Conservation (phyloP, 2,797 vertebrate species). For the Sebastes minor region DNA sequence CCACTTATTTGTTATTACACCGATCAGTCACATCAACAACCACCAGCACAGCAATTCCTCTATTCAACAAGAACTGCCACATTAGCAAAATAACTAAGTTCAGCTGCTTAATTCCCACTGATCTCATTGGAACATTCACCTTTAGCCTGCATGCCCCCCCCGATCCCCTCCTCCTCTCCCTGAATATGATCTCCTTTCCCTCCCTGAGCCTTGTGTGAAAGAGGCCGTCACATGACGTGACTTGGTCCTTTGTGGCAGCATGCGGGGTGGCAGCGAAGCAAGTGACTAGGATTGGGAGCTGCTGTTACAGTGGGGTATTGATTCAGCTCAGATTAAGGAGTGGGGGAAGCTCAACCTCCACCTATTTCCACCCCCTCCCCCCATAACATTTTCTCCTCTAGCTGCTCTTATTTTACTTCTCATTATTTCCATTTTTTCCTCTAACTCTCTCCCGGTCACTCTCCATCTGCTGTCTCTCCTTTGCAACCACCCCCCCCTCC, state of each 20-base stretch:
- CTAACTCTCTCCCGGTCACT: slow-evolving; percentile 44
- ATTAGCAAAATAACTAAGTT: slow-evolving; percentile 16
- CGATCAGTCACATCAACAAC: background rate
- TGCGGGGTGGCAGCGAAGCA: slow-evolving; percentile 58
- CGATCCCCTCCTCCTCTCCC: background rate
- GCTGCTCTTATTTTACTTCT: slow-evolving; percentile 31
- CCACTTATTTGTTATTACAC: background rate
- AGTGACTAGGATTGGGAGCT: slow-evolving; percentile 74
- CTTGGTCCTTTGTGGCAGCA: slow-evolving; percentile 70
- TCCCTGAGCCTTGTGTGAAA: slow-evolving; percentile 65
- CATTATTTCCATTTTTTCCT: slow-evolving; percentile 29
- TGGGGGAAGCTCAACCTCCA: slow-evolving; percentile 32
- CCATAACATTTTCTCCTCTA: background rate
- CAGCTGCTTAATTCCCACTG: slow-evolving; percentile 27
- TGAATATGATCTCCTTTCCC: slow-evolving; percentile 67
- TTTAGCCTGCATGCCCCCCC: slow-evolving; percentile 49
- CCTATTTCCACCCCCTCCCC: background rate
- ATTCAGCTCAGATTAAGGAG: slow-evolving; percentile 76
- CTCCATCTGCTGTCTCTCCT: slow-evolving; percentile 62
- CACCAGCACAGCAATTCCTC: background rate
- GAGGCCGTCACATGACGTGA: slow-evolving; percentile 73
- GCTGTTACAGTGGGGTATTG: slow-evolving; percentile 82
- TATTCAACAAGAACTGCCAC: background rate
- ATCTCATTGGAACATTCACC: slow-evolving; percentile 45
- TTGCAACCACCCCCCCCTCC: slow-evolving; percentile 29